A percentile compares a stretch with the other conserved stretches of the same genome.
Conservation (phyloP, 2,113 vertebrate genomes). For the Anarhynchus alexandrinus region DNA sequence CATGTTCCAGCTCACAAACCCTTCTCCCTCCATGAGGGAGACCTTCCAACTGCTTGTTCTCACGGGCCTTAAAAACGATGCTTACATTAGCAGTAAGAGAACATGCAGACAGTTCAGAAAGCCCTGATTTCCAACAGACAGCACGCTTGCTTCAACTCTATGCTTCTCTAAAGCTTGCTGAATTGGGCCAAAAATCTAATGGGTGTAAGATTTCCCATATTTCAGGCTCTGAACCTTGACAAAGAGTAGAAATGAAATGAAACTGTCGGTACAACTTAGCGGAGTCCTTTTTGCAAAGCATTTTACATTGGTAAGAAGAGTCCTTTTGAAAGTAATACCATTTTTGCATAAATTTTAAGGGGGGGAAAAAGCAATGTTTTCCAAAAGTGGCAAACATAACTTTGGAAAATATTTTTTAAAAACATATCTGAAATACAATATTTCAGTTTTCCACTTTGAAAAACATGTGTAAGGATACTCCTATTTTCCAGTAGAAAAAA, state of each 20-base stretch:
- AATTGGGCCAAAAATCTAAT: background rate
- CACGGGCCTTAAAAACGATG: background rate
- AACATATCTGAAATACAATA: background rate
- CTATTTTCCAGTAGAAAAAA: background rate
- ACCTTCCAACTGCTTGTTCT: background rate
- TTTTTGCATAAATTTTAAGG: background rate
- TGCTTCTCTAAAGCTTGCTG: background rate
- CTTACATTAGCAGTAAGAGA: background rate
- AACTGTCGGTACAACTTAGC: background rate
- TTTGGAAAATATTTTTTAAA: background rate
- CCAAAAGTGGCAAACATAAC: background rate
- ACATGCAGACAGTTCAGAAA: background rate
- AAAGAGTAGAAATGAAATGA: background rate
- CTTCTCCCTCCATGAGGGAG: fast-evolving
- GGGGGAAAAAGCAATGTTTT: background rate
- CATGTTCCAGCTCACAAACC: background rate
- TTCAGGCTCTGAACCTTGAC: background rate
- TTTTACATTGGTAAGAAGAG: background rate
- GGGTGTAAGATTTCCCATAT: background rate
- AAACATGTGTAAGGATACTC: background rate
- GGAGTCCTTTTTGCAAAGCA: background rate
- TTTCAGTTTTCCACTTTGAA: background rate
- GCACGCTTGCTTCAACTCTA: background rate
- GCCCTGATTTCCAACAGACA: background rate
- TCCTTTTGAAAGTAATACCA: background rate